A percentile compares a stretch with the other conserved stretches of the same genome.
These are phyloP conservation scores for Sebastes hopkinsi DNA, from an alignment of 2,797 vertebrate species.

Conservation along the genomic window DNA sequence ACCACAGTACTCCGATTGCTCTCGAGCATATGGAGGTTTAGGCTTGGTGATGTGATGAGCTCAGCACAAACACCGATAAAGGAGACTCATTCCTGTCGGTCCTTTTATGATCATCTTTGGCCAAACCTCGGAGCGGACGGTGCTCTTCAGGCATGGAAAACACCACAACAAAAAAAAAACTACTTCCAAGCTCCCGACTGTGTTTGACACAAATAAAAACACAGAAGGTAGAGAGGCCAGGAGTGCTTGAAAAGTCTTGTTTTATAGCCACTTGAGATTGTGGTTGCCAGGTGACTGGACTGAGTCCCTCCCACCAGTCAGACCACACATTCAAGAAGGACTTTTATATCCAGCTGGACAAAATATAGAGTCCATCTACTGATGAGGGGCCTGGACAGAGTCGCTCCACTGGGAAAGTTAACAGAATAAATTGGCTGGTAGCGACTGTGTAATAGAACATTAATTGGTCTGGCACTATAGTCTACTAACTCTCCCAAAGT, in stretches of 20 bases:
- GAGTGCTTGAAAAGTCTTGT: constrained; percentile 23
- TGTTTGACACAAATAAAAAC: constrained; percentile 15
- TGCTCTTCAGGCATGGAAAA: constrained; percentile 1
- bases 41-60: background rate
- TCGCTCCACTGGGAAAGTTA: background rate
- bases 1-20: background rate
- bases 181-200: background rate
- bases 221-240: background rate
- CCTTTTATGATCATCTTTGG: constrained; percentile 45
- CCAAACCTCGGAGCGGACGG: constrained; percentile 19
- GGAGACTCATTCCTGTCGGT: background rate
- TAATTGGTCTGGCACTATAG: constrained; percentile 39
- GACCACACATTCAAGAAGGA: constrained; percentile 54
- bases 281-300: constrained; percentile 41
- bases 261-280: constrained; percentile 19
- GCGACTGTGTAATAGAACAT: constrained; percentile 19
- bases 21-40: background rate
- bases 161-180: background rate
- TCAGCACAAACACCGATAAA: background rate
- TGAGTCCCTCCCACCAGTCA: constrained; percentile 4
- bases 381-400: background rate
- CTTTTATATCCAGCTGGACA: constrained; percentile 30
- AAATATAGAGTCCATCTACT: background rate
- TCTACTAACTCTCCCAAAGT: constrained; percentile 16
- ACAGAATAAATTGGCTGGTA: constrained; percentile 23